Evolutionary conservation across 2,888 invertebrate species (phyloP), one percentile per base, ranked within the genome.

Genomic region (Elegia similella): DNA sequence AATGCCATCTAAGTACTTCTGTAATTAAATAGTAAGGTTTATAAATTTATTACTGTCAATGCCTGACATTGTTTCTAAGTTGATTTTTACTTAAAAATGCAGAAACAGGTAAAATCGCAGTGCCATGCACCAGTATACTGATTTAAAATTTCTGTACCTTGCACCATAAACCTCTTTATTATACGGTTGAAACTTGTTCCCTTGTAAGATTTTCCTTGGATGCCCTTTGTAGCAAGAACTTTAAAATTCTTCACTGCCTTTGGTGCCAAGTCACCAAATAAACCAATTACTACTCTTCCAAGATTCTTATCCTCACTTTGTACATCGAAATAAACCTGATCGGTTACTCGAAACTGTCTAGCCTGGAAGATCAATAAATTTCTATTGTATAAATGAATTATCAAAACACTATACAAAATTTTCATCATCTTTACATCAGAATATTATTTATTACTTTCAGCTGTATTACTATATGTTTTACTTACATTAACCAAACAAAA

Each of bases 161-260:
- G 98, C 70, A 98, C 95, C 95, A 98, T 96, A 81, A 98, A 98
- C 66, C 96, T 94, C 79, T 95, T 95, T 66, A 98, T 95, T 58
- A 98, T 95, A 13, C 98, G 93, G 85, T 97, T 97, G 82, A 98
- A 97, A 65, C 88, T 93, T 3, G 95, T 93, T 12, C 96, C 96
- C 65, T 94, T 94, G 78, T 97, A 98, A 1, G 94, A 94, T 76
- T 93, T 94, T 17, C 96, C 96, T 64, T 95, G 91, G 58, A 96
- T 93, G 7, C 97, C 97, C 17, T 93, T 92, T 10, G 94, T 92
- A 23, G 97, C 95, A 34, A 98, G 92, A n/a, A 95, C 93, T 64
- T 95, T 93, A 76, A 98, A 98, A 81, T 98, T 98, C 69, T 95
- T 93, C 0, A 95, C 97, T 0, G 98, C 95, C 80, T 95, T 96